Evolutionary conservation across 1,140 invertebrate species (phyloP).

Genomic region (Drosophila sp.): DNA sequence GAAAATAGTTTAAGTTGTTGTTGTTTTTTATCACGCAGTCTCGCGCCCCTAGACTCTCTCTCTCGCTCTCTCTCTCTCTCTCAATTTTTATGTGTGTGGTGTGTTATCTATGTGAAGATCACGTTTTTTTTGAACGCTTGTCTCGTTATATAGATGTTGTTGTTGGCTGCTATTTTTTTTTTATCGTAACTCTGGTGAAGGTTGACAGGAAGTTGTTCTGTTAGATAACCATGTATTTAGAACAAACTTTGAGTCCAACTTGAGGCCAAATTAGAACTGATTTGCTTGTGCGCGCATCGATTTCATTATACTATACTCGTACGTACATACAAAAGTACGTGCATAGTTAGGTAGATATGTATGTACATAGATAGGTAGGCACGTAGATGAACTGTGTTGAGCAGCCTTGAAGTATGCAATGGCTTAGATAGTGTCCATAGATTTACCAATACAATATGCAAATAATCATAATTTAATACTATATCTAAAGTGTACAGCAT

Average conservation of each 20-base stretch:
- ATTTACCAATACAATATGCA: too few species aligned
- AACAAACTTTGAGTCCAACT: conserved; percentile 1
- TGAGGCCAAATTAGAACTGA: conserved; percentile 3
- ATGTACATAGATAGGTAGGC: not conserved
- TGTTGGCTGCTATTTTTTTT: not conserved
- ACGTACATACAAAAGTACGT: not conserved
- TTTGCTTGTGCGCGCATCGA: conserved; percentile 3
- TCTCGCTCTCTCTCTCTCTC: not conserved
- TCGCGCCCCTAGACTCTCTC: not conserved
- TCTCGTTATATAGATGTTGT: conserved; percentile 10
- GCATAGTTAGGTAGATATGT: not conserved
- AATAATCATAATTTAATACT: too few species aligned
- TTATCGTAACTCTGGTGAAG: conserved; percentile 13
- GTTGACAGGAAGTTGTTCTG: conserved; percentile 17
- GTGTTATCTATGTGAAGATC: conserved; percentile 10
- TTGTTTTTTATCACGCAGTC: conserved; percentile 5
- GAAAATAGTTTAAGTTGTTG: not conserved
- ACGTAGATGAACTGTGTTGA: too few species aligned
- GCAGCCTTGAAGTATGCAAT: too few species aligned
- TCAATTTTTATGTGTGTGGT: not conserved
- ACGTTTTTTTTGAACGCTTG: conserved; percentile 5
- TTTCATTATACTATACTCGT: not conserved
- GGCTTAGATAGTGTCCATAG: not conserved
- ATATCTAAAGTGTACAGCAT: too few species aligned
- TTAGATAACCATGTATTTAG: conserved; percentile 18